phyloP scores from a whole-genome alignment of 2,888 invertebrate species.

The Bombylius major region DNA sequence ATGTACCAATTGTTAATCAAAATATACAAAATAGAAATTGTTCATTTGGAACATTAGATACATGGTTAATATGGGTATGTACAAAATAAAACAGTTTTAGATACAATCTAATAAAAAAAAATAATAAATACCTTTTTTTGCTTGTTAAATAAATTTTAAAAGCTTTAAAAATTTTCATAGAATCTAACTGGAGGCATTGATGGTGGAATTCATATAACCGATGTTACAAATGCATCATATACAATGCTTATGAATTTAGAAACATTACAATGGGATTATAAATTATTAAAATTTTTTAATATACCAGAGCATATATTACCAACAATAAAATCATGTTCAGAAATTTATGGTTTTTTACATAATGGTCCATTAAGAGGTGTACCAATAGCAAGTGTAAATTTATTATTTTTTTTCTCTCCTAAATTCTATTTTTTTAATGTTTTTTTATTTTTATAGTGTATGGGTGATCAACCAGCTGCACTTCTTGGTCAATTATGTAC shows the following conservation, averaged over 20 bases:
- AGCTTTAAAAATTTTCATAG: conserved; percentile 26
- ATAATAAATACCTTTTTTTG: no score
- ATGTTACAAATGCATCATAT: conserved; percentile 93
- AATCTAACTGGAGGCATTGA: conserved; percentile 47
- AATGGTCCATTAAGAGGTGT: conserved; percentile 62
- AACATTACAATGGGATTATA: conserved; percentile 79
- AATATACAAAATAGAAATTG: conserved; percentile 58
- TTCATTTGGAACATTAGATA: conserved; percentile 81
- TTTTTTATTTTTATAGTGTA: conserved; percentile 44
- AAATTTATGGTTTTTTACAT: conserved; percentile 74
- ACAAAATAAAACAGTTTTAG: neutral
- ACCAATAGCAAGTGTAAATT: conserved; percentile 75
- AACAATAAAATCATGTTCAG: conserved; percentile 79
- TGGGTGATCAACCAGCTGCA: conserved; percentile 94
- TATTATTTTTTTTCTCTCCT: neutral
- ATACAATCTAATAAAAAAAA: neutral
- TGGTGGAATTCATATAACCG: conserved; percentile 70
- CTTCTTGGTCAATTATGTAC: conserved; percentile 86
- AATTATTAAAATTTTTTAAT: conserved; percentile 75
- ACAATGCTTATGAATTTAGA: conserved; percentile 92
- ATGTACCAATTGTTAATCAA: conserved; percentile 58
- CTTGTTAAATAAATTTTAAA: no score
- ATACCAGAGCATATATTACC: conserved; percentile 77
- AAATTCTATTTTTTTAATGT: no score
- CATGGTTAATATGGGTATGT: conserved; percentile 86